Conservation (phyloP, 2,797 vertebrate species). For the Phoeniculus purpureus region DNA sequence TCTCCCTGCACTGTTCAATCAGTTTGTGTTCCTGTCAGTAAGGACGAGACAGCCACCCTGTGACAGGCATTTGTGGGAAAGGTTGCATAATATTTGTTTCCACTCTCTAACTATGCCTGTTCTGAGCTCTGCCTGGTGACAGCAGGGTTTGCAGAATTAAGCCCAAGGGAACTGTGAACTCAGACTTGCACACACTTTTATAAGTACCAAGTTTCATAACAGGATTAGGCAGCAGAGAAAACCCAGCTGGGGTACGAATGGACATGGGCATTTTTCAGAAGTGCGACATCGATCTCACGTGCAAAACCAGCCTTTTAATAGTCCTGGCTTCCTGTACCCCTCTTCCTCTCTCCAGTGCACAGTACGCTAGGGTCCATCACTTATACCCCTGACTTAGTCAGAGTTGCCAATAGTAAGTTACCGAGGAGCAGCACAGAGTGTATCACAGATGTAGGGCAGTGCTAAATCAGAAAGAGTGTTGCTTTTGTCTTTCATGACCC, state of each 20-base stretch:
- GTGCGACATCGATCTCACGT: not conserved
- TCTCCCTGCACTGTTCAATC: not conserved
- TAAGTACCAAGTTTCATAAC: constrained; percentile 12
- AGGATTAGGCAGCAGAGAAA: not conserved
- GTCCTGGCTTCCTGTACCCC: not conserved
- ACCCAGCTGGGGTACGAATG: not conserved
- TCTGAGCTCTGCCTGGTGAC: not conserved
- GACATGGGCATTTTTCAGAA: not conserved
- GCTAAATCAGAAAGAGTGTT: not conserved
- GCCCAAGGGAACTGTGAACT: not conserved
- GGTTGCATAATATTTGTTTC: not conserved
- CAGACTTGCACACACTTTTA: not conserved
- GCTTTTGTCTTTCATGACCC: not conserved
- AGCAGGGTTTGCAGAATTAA: constrained; percentile 32
- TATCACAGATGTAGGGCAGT: not conserved
- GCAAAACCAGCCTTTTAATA: not conserved
- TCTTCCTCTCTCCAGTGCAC: not conserved
- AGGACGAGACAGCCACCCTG: not conserved
- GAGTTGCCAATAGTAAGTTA: not conserved
- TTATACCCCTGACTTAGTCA: not conserved
- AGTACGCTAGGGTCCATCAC: not conserved
- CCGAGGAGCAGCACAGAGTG: not conserved
- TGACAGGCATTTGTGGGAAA: not conserved
- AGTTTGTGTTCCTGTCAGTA: not conserved
- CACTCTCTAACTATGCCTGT: not conserved